phyloP scores from a whole-genome alignment of 2,888 invertebrate genomes.

The Protonemura montana region DNA sequence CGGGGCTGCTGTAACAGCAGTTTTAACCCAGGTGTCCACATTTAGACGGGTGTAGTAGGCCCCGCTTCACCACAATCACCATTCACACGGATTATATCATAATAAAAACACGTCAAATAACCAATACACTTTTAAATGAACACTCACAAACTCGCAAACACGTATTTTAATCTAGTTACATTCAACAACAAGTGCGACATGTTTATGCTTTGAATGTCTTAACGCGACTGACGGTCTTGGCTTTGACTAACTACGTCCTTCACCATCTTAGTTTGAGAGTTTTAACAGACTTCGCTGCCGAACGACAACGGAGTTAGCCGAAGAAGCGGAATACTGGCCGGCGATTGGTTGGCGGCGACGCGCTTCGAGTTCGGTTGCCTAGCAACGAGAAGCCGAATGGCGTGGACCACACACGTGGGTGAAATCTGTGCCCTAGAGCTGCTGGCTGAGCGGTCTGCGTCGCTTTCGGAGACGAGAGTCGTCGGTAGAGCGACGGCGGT shows the following conservation, averaged over 20 bases:
- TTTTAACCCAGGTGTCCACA: conserved; percentile 48
- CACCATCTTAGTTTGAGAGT: conserved; percentile 29
- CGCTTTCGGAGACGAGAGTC: neutral
- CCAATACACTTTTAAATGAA: neutral
- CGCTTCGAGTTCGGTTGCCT: conserved; percentile 42
- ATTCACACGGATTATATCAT: conserved; percentile 35
- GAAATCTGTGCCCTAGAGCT: conserved; percentile 40
- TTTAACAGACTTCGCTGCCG: conserved; percentile 30
- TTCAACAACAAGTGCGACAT: conserved; percentile 28
- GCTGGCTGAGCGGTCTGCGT: neutral
- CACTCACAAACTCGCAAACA: conserved; percentile 29
- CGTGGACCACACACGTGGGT: conserved; percentile 49
- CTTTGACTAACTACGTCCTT: conserved; percentile 37
- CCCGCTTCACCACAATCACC: conserved; percentile 41
- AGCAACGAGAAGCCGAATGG: conserved; percentile 48
- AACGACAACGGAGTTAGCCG: conserved; percentile 43
- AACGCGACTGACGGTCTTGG: conserved; percentile 20
- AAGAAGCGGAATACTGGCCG: conserved; percentile 18
- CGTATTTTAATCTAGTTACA: conserved; percentile 17
- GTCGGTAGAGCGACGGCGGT: neutral
- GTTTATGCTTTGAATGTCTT: conserved; percentile 25
- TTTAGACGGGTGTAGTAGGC: conserved; percentile 47
- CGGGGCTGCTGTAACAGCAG: conserved; percentile 46
- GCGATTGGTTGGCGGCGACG: conserved; percentile 15
- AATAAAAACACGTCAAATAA: conserved; percentile 17